A percentile compares a stretch with the other conserved stretches of the same genome.
phyloP scores from a whole-genome alignment of 2,888 invertebrate species.

The Linnaemya vulpina region DNA sequence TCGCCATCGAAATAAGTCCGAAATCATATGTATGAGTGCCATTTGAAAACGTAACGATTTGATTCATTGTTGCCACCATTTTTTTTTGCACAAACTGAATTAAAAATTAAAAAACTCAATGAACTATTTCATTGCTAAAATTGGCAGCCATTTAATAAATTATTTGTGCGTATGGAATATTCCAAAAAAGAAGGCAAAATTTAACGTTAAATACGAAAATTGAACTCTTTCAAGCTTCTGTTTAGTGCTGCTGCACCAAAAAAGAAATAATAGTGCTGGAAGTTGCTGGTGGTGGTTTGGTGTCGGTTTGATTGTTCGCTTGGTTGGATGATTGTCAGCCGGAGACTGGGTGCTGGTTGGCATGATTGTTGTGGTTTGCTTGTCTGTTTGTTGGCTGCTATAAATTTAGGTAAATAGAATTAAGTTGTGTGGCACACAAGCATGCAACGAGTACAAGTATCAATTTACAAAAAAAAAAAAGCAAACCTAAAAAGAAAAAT shows the following conservation, averaged over 20 bases:
- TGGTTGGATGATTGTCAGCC: conserved; percentile 33
- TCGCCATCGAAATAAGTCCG: too few relatives aligned
- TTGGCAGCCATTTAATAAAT: too few relatives aligned
- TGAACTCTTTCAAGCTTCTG: conserved; percentile 11
- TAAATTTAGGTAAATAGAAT: conserved; percentile 67
- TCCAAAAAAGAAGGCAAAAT: too few relatives aligned
- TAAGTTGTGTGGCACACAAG: conserved; percentile 55
- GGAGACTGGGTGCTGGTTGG: conserved; percentile 16
- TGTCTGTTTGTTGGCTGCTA: conserved; percentile 43
- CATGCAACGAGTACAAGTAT: conserved; percentile 48
- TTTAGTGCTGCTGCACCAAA: not conserved
- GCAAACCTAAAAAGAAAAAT: conserved; percentile 22
- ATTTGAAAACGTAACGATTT: too few relatives aligned
- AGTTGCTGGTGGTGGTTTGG: conserved; percentile 39
- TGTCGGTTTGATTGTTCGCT: conserved; percentile 37
- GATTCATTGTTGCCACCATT: too few relatives aligned
- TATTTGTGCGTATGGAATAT: too few relatives aligned
- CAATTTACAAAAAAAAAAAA: conserved; percentile 47
- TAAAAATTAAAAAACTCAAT: too few relatives aligned
- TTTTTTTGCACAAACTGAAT: too few relatives aligned
- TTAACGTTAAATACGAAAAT: too few relatives aligned
- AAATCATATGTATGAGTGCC: too few relatives aligned
- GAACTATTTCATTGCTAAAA: too few relatives aligned
- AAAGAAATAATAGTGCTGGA: conserved; percentile 6
- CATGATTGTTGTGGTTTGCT: conserved; percentile 51